Percentiles rank a stretch among this genome's conserved stretches.
phyloP scores from a whole-genome alignment of 2,888 invertebrate genomes.

The Tinea semifulvella region DNA sequence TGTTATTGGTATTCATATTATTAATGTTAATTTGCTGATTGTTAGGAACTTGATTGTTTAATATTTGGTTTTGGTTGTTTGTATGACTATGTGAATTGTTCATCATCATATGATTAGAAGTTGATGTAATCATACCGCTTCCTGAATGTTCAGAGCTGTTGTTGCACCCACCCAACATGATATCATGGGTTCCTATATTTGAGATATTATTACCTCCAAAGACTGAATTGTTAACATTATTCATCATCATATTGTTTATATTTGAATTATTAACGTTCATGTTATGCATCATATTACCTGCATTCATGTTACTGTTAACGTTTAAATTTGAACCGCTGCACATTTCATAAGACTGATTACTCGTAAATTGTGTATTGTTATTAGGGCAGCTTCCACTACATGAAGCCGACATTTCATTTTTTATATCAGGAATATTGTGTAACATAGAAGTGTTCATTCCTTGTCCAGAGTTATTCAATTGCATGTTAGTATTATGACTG shows the following conservation, averaged over 20 bases:
- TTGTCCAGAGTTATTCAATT: conserved; percentile 46
- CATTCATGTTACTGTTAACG: conserved; percentile 35
- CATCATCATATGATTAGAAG: conserved; percentile 52
- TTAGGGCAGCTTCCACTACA: conserved; percentile 55
- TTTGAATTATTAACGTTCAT: conserved; percentile 47
- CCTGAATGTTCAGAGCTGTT: conserved; percentile 47
- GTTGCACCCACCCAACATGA: conserved; percentile 50
- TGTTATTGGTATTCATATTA: conserved; percentile 42
- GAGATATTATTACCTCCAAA: conserved; percentile 41
- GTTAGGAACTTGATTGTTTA: conserved; percentile 36
- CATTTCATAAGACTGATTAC: conserved; percentile 49
- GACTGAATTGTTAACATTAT: conserved; percentile 41
- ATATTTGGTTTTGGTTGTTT: conserved; percentile 43
- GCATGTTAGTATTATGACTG: conserved; percentile 46
- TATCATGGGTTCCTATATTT: conserved; percentile 45
- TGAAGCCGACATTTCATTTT: conserved; percentile 55
- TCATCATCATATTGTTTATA: conserved; percentile 54
- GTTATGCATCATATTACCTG: conserved; percentile 49
- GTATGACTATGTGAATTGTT: conserved; percentile 44
- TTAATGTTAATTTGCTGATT: conserved; percentile 51
- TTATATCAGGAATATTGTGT: conserved; percentile 60
- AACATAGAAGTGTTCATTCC: conserved; percentile 51
- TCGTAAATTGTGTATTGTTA: conserved; percentile 42
- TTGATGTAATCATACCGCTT: conserved; percentile 40
- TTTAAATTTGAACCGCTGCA: conserved; percentile 41